phyloP scores from a whole-genome alignment of 2,113 vertebrate genomes.

The Sula dactylatra region DNA sequence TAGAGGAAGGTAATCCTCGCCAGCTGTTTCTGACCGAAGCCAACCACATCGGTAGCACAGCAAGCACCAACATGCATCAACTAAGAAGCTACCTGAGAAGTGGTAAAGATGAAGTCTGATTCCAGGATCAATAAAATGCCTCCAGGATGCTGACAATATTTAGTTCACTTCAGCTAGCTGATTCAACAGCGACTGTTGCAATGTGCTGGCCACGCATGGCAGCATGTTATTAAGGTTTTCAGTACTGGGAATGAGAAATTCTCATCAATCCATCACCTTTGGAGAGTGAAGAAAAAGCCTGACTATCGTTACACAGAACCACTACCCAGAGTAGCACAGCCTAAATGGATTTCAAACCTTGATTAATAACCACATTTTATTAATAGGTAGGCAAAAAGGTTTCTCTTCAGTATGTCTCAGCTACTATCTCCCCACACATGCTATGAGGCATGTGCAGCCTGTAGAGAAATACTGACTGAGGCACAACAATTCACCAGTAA shows the following conservation, averaged over 20 bases:
- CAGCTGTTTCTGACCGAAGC: conserved; percentile 50
- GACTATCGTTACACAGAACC: background rate
- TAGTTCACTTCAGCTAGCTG: background rate
- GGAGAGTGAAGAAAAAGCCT: background rate
- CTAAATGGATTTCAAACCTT: background rate
- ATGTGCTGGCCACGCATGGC: background rate
- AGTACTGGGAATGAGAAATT: background rate
- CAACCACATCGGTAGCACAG: background rate
- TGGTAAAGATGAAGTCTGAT: background rate
- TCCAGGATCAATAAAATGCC: background rate
- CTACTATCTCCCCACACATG: no score
- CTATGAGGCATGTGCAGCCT: background rate
- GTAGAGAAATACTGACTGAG: background rate
- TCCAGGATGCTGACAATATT: background rate
- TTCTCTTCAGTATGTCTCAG: background rate
- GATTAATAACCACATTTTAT: background rate
- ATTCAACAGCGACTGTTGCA: background rate
- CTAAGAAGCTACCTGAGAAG: background rate
- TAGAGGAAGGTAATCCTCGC: conserved; percentile 39
- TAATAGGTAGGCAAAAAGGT: background rate
- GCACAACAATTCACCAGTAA: background rate
- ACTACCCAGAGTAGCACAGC: background rate
- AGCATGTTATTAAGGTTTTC: background rate
- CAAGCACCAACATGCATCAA: background rate
- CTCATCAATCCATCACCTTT: background rate